These are phyloP conservation scores for Pollachius pollachius DNA, from an alignment of 2,113 vertebrate species.

Conservation along the genomic window DNA sequence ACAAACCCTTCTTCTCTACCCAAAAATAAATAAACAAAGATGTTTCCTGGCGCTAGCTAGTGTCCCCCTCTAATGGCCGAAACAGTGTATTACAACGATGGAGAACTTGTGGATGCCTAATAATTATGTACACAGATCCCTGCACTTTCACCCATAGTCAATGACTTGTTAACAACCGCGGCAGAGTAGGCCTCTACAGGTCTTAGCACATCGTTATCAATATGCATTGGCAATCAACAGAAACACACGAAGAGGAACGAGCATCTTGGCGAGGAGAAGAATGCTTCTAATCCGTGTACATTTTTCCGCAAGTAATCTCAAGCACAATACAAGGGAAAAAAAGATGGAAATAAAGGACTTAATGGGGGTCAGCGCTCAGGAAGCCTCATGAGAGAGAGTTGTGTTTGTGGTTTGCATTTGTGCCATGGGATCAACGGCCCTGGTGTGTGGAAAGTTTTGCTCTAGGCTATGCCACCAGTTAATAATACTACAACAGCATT, in stretches of 20 bases:
- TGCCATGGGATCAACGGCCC: slow-evolving; percentile 33
- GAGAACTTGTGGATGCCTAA: not conserved
- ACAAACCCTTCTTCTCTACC: not conserved
- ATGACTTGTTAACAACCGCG: not conserved
- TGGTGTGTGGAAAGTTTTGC: slow-evolving; percentile 28
- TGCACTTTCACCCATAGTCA: not conserved
- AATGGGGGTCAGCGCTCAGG: slow-evolving; percentile 16
- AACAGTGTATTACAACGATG: not conserved
- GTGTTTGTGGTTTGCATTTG: slow-evolving; percentile 28
- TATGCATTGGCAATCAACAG: not conserved
- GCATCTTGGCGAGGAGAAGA: not conserved
- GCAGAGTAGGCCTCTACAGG: not conserved
- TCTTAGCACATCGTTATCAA: not conserved
- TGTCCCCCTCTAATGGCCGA: slow-evolving; percentile 43
- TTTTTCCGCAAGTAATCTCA: slow-evolving; percentile 1
- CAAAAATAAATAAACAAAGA: not conserved
- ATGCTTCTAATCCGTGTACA: not conserved
- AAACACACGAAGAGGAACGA: not conserved
- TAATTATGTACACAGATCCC: not conserved
- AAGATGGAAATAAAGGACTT: not conserved
- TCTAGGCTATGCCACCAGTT: not conserved
- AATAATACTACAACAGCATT: too few relatives aligned
- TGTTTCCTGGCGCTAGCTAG: not conserved
- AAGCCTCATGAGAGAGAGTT: slow-evolving; percentile 22
- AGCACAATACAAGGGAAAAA: not conserved